These are phyloP conservation scores for Tanytarsus gracilentus DNA, from an alignment of 2,888 invertebrate species.

Conservation along the genomic window DNA sequence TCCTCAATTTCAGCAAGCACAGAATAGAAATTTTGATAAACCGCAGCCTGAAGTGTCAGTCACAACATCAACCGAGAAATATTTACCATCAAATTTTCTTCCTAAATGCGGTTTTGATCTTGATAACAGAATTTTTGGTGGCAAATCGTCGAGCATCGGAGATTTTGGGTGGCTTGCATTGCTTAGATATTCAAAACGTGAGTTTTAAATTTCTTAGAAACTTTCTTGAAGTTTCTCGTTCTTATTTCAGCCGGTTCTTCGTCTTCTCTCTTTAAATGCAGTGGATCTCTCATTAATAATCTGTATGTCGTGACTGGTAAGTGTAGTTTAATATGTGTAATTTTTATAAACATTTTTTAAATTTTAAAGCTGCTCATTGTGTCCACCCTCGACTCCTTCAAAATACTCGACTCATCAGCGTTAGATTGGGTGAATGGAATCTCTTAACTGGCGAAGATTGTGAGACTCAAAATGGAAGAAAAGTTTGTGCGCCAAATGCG, in stretches of 20 bases:
- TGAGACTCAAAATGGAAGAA: slow-evolving; percentile 43
- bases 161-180: slow-evolving; percentile 64
- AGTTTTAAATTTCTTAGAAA: slow-evolving; percentile 34
- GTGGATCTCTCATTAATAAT: slow-evolving; percentile 60
- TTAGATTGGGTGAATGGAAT: slow-evolving; percentile 43
- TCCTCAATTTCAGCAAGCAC: background rate
- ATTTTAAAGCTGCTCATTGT: slow-evolving; percentile 2
- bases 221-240: background rate
- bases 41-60: background rate
- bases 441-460: slow-evolving; percentile 46
- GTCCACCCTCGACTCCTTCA: background rate
- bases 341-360: too few species aligned
- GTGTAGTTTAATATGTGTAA: background rate
- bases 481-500: slow-evolving; percentile 53
- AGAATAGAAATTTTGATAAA: background rate
- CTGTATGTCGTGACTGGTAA: slow-evolving; percentile 58
- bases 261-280: slow-evolving; percentile 50
- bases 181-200: slow-evolving; percentile 57
- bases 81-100: background rate
- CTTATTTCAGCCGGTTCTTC: slow-evolving; percentile 31
- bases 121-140: slow-evolving; percentile 52
- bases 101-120: slow-evolving; percentile 38
- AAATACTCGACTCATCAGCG: slow-evolving; percentile 30
- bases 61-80: background rate
- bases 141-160: slow-evolving; percentile 50